Percentiles rank a stretch among this genome's conserved stretches.
phyloP scores from a whole-genome alignment of 1,140 invertebrate genomes.

The Drosophila arizonae region DNA sequence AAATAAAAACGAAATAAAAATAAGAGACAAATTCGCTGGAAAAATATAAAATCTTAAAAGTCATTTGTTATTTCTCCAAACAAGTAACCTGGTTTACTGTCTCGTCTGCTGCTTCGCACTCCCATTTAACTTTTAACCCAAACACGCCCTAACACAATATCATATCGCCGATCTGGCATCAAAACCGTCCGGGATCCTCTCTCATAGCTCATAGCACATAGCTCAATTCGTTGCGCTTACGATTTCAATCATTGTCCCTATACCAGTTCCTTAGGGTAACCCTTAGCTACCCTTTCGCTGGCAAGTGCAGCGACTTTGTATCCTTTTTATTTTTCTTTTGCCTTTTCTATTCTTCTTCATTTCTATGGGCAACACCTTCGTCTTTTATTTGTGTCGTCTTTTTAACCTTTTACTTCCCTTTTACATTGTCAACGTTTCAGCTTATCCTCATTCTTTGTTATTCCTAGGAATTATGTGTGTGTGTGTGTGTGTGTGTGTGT shows the following conservation, averaged over 20 bases:
- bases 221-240: constrained; percentile 57
- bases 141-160: constrained; percentile 33
- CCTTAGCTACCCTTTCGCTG: constrained; percentile 41
- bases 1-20: constrained; percentile 1
- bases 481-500: constrained; percentile 50
- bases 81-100: neutral
- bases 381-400: constrained; percentile 14
- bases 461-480: constrained; percentile 45
- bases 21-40: constrained; percentile 15
- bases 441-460: constrained; percentile 33
- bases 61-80: constrained; percentile 51
- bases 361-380: constrained; percentile 51
- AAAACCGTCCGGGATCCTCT: constrained; percentile 3
- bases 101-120: neutral
- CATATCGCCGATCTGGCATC: constrained; percentile 40
- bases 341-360: neutral
- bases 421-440: constrained; percentile 36
- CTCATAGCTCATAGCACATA: constrained; percentile 2
- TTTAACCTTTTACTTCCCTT: constrained; percentile 68
- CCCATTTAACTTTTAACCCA: constrained; percentile 42
- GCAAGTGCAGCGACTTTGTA: constrained; percentile 59
- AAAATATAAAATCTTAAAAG: constrained; percentile 19
- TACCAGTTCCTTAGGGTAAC: constrained; percentile 5
- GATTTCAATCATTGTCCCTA: constrained; percentile 47
- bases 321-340: constrained; percentile 19